A percentile compares a stretch with the other conserved stretches of the same genome.
These are phyloP conservation scores for Picathartes gymnocephalus DNA, from an alignment of 2,113 vertebrate genomes.

Conservation along the genomic window DNA sequence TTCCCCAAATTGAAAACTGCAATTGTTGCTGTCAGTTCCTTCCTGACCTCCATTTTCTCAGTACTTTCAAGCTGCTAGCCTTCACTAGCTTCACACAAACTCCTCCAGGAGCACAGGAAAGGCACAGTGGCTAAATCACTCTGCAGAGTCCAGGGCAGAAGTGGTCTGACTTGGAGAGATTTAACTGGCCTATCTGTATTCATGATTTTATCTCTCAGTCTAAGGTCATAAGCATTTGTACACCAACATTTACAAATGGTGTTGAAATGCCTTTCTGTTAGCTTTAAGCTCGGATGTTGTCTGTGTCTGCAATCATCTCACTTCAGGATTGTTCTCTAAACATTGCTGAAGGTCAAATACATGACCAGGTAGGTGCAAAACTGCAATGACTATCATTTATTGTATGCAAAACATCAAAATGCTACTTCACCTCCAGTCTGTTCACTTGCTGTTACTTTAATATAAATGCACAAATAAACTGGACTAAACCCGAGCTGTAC, in stretches of 20 bases:
- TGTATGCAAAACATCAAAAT: background rate
- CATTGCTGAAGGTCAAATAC: background rate
- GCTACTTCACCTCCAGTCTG: background rate
- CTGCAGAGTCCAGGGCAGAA: background rate
- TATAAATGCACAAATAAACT: background rate
- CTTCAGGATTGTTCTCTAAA: background rate
- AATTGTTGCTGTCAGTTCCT: background rate
- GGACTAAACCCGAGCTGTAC: background rate
- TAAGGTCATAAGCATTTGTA: background rate
- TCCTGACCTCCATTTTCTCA: background rate
- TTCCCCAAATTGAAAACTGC: background rate
- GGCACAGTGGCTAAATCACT: background rate
- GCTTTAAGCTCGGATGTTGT: background rate
- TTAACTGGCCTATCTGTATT: background rate
- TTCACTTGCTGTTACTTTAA: background rate
- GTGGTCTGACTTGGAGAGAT: background rate
- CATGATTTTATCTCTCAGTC: background rate
- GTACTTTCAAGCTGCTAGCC: background rate
- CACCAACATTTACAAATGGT: background rate
- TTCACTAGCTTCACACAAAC: background rate
- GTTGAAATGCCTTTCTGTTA: constrained; percentile 15
- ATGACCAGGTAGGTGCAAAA: background rate
- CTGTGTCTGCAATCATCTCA: background rate
- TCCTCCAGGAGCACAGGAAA: background rate
- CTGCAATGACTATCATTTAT: background rate